Evolutionary conservation across 1,140 invertebrate genomes (phyloP).

Genomic region (Calosoma granatense): DNA sequence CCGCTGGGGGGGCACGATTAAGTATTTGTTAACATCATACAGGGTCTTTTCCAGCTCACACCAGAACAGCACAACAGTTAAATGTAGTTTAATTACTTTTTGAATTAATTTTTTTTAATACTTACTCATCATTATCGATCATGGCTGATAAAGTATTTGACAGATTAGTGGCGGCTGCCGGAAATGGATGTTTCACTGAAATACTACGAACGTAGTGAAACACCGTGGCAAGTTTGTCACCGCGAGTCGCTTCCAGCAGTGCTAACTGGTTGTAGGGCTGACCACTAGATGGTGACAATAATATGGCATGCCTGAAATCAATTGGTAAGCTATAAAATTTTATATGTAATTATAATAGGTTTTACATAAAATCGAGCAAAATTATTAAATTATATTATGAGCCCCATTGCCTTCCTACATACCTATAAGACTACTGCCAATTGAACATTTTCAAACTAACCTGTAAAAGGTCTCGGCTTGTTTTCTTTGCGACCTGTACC

Average conservation of each 20-base stretch:
- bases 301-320: slow-evolving; percentile 73
- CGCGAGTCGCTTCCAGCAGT: slow-evolving; percentile 65
- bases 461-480: slow-evolving; percentile 73
- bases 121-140: slow-evolving; percentile 36
- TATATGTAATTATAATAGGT: too few species aligned
- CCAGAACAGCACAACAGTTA: too few species aligned
- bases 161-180: slow-evolving; percentile 69
- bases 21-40: too few species aligned
- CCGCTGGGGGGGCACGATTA: background rate
- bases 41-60: too few species aligned
- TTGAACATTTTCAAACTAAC: slow-evolving; percentile 31
- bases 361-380: too few species aligned
- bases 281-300: slow-evolving; percentile 68
- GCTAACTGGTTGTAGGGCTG: slow-evolving; percentile 85
- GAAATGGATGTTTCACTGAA: slow-evolving; percentile 71
- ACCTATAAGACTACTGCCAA: slow-evolving; percentile 6
- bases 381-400: slow-evolving; percentile 10
- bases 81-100: too few species aligned
- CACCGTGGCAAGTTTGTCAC: slow-evolving; percentile 70
- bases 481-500: slow-evolving; percentile 67
- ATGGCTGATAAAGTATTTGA: slow-evolving; percentile 51
- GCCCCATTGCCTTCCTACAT: too few species aligned
- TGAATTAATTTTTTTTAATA: too few species aligned
- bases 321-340: too few species aligned
- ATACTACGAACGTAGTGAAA: slow-evolving; percentile 77